phyloP scores from a whole-genome alignment of 2,113 vertebrate species.

The Amphilophus citrinellus region DNA sequence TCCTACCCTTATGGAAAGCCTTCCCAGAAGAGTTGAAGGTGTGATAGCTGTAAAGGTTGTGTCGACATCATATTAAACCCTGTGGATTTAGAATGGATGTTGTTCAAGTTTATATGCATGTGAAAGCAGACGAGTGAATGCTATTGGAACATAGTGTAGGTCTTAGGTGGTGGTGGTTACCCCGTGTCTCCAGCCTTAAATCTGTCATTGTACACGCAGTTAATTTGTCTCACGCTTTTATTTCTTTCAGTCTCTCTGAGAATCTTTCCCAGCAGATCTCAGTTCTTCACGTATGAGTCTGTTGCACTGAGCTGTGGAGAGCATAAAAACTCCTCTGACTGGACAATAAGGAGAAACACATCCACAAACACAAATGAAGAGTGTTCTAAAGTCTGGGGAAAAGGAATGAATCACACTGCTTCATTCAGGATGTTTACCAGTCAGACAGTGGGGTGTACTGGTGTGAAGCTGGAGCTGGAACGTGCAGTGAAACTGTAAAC shows the following conservation, averaged over 20 bases:
- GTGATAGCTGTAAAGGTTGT: no score
- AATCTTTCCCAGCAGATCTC: slow-evolving; percentile 6
- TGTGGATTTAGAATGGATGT: no score
- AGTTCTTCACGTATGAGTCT: no score
- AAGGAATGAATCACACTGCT: neutral
- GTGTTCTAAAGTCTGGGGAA: neutral
- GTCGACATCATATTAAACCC: no score
- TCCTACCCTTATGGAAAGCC: no score
- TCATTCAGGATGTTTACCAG: neutral
- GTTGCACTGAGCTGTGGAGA: no score
- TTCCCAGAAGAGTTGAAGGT: no score
- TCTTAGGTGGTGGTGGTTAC: neutral
- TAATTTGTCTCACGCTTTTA: neutral
- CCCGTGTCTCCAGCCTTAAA: neutral
- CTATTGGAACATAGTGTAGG: no score
- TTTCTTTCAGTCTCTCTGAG: slow-evolving; percentile 16
- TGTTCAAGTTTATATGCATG: no score
- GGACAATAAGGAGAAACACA: no score
- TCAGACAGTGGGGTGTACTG: slow-evolving; percentile 13
- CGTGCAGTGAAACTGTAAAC: neutral
- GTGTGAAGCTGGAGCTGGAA: slow-evolving; percentile 22
- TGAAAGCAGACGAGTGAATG: no score
- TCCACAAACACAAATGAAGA: neutral
- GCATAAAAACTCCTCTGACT: no score
- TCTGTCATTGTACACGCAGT: neutral